Conservation (phyloP, 2,888 invertebrate genomes). For the Heteromurus nitidus region DNA sequence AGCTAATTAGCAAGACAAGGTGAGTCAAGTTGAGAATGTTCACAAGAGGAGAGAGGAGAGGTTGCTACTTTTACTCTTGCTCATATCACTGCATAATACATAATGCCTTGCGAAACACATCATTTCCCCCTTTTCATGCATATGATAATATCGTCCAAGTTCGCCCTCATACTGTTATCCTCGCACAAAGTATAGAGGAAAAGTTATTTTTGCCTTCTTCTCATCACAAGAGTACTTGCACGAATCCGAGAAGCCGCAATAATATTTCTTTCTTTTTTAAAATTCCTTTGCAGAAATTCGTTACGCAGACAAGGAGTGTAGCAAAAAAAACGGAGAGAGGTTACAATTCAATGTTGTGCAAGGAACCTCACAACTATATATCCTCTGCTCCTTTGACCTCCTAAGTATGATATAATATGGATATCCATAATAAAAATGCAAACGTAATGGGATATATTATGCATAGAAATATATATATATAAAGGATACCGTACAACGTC, state of each 20-base stretch:
- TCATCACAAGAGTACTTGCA: too few species aligned
- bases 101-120: too few species aligned
- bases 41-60: slow-evolving; percentile 22
- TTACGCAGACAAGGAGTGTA: background rate
- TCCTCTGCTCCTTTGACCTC: slow-evolving; percentile 23
- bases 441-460: background rate
- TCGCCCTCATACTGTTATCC: too few species aligned
- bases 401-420: background rate
- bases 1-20: slow-evolving; percentile 59
- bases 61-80: background rate
- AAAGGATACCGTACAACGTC: background rate
- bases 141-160: too few species aligned
- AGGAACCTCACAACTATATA: background rate
- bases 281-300: background rate
- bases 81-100: background rate
- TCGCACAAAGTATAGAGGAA: too few species aligned
- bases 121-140: too few species aligned
- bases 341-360: too few species aligned
- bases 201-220: too few species aligned
- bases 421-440: background rate
- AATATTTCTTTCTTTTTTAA: slow-evolving; percentile 5
- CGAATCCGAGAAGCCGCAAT: slow-evolving; percentile 27
- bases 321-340: too few species aligned
- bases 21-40: slow-evolving; percentile 41
- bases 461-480: too few species aligned